phyloP scores from a whole-genome alignment of 2,888 invertebrate species.

The Schrankia costaestrigalis region DNA sequence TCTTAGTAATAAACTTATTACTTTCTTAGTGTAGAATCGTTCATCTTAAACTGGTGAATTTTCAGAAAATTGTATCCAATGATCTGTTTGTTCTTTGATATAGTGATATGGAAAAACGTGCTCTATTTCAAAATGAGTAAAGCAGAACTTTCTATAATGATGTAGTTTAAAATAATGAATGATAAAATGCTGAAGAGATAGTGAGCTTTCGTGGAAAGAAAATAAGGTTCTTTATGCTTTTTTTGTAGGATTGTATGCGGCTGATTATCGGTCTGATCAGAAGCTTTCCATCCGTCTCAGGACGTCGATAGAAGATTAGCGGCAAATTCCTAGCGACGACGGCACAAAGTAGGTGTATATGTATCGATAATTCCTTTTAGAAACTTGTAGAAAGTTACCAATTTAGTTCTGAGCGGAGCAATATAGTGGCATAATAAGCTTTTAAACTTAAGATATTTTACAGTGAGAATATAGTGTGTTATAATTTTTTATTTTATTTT shows the following conservation, averaged over 20 bases:
- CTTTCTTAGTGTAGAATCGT: constrained; percentile 1
- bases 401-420: too few species aligned
- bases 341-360: background rate
- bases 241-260: constrained; percentile 16
- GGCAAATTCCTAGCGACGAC: constrained; percentile 18
- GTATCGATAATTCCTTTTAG: too few species aligned
- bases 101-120: constrained; percentile 16
- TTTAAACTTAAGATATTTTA: too few species aligned
- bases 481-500: too few species aligned
- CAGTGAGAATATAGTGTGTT: too few species aligned
- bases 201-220: constrained; percentile 6
- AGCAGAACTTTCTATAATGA: constrained; percentile 4
- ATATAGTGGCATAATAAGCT: too few species aligned
- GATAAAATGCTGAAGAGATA: constrained; percentile 9
- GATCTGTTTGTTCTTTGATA: constrained; percentile 37
- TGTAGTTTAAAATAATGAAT: constrained; percentile 1
- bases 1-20: background rate
- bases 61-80: constrained; percentile 7
- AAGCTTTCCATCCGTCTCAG: constrained; percentile 39
- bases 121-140: background rate
- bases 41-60: constrained; percentile 7
- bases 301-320: constrained; percentile 33
- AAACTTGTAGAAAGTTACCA: too few species aligned
- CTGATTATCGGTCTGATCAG: constrained; percentile 41
- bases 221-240: constrained; percentile 14